Base-by-base conservation (phyloP, 2,113 vertebrate species). In the Zosterops hypoxanthus region DNA sequence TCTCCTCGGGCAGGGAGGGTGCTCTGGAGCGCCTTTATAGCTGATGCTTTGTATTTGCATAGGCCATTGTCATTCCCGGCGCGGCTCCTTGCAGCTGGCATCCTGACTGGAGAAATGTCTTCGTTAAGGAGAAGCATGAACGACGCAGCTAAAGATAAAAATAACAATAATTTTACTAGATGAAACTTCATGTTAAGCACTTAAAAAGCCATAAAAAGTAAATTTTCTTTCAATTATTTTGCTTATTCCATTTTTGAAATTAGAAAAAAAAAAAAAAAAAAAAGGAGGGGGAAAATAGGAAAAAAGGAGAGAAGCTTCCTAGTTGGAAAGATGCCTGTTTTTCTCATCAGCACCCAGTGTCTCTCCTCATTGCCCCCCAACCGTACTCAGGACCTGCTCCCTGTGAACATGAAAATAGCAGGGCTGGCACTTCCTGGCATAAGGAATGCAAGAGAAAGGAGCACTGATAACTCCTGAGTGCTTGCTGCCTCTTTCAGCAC, bases 201-300 rank as follows among this genome's bases (percentile, higher is more conserved):
- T 97, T 97, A 97, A 95, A 95, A 97, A 91, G 95, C 96, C 95
- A 96, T 96, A 96, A 97, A 97, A 97, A 96, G 86, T 96, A 90
- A 90, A 93, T 96, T 97, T 96, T 90, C 94, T 96, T 94, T 95
- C 95, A 96, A 96, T 97, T 97, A 96, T 97, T 97, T 94, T 88
- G 91, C 93, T 95, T 95, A 96, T 96, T 95, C 90, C 25, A 1
- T 88, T 96, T 94, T 71, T 56, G 39, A 4, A 31, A 25, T 77
- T 13, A 39, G 57, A 66, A 65, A 47, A 65, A 65, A 65, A 73
- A 63, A 60, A 66, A 47, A 65, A 4, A 3, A 2, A 11, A 23
- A 10, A 14, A 2, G 0, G 2, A 4, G 17, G 5, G 2, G 14
- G 42, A 33, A 23, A 29, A 33, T 5, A 5, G 22, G 14, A 1